phyloP scores from a whole-genome alignment of 2,113 vertebrate species.

The Protobothrops flavoviridis region DNA sequence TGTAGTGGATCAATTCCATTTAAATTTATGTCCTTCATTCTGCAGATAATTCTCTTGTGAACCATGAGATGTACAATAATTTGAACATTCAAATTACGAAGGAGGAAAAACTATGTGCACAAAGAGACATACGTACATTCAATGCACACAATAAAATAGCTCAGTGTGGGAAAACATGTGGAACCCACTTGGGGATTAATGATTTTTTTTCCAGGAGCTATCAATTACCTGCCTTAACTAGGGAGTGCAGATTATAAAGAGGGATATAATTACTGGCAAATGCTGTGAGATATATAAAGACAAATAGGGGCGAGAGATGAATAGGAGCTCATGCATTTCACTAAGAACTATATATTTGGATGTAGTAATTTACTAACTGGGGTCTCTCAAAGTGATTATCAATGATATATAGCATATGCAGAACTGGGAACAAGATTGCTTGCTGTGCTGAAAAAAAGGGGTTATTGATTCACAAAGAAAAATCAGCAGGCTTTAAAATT shows the following conservation, averaged over 20 bases:
- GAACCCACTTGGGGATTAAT: conserved; percentile 63
- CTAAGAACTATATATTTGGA: conserved; percentile 47
- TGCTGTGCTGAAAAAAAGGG: conserved; percentile 42
- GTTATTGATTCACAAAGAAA: conserved; percentile 56
- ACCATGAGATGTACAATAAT: conserved; percentile 51
- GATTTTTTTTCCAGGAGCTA: conserved; percentile 72
- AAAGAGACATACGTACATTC: not conserved
- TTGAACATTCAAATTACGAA: conserved; percentile 37
- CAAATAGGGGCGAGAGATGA: conserved; percentile 58
- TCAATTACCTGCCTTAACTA: conserved; percentile 83
- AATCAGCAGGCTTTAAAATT: conserved; percentile 25
- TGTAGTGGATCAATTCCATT: not conserved
- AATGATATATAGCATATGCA: conserved; percentile 38
- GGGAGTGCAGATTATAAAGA: conserved; percentile 70
- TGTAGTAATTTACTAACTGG: conserved; percentile 54
- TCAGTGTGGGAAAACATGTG: conserved; percentile 62
- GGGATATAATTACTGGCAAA: conserved; percentile 76
- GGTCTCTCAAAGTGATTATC: conserved; percentile 43
- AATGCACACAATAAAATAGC: conserved; percentile 27
- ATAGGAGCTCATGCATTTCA: conserved; percentile 64
- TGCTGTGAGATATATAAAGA: conserved; percentile 68
- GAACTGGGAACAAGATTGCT: conserved; percentile 44
- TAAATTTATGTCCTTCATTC: not conserved
- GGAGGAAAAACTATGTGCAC: not conserved
- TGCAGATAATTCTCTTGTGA: conserved; percentile 25